Evolutionary conservation across 2,113 vertebrate species (phyloP).

Genomic region (Cygnus buccinator): DNA sequence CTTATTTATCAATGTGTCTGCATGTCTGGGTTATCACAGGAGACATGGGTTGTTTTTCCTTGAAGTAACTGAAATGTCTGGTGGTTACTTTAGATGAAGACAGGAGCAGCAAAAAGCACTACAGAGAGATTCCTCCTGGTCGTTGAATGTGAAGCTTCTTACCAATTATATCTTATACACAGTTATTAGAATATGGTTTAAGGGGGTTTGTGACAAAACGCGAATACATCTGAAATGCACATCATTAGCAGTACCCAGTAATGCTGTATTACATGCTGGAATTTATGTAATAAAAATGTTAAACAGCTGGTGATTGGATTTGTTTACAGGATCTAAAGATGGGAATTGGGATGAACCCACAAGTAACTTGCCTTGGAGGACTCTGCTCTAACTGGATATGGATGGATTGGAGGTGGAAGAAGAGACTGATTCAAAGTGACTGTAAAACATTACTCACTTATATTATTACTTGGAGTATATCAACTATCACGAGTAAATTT

Average conservation of each 20-base stretch:
- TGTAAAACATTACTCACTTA: constrained; percentile 50
- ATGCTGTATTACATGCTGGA: constrained; percentile 33
- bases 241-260: constrained; percentile 70
- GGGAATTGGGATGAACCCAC: constrained; percentile 51
- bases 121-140: constrained; percentile 58
- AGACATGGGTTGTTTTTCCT: constrained; percentile 57
- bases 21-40: constrained; percentile 69
- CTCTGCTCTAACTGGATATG: constrained; percentile 53
- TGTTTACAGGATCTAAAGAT: constrained; percentile 63
- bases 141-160: constrained; percentile 61
- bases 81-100: constrained; percentile 75
- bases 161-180: constrained; percentile 77
- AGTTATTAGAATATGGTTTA: constrained; percentile 79
- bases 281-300: constrained; percentile 66
- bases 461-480: constrained; percentile 28
- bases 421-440: constrained; percentile 49
- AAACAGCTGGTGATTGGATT: constrained; percentile 55
- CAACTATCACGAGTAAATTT: background rate
- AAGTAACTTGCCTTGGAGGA: constrained; percentile 65
- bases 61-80: constrained; percentile 72
- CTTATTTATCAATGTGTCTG: constrained; percentile 74
- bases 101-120: constrained; percentile 61
- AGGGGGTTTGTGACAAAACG: constrained; percentile 76
- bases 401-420: constrained; percentile 48
- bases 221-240: constrained; percentile 76